Base-by-base conservation (phyloP, 2,888 invertebrate genomes). In the Acholoe squamosa region DNA sequence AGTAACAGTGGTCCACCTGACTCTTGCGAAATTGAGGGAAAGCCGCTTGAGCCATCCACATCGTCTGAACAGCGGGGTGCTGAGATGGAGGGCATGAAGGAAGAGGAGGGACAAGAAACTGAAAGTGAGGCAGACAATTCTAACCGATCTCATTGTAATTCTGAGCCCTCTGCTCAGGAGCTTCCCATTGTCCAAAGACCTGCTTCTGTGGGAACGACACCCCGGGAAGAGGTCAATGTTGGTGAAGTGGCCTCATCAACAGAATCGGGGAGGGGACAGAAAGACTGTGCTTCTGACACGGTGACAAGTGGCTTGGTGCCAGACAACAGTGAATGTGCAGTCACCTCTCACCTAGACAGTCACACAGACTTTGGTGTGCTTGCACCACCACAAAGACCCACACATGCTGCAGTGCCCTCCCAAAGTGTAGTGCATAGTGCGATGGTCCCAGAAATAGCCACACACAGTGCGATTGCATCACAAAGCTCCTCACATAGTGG, bases 261-360 rank as follows among this genome's bases (percentile, higher is more conserved):
- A 34, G 80, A 80, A 43, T 7, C n/a, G 1, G 43, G 12, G 12
- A 16, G 34, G 80, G 22, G n/a, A 19, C 22, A 14, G n/a, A 80
- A n/a, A 80, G 34, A 80, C 43, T 80, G 80, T n/a, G 43, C 43
- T 43, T 80, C 80, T 80, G 80, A 80, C 14, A 43, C 22, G 80
- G 43, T 80, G 22, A 43, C 43, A n/a, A 80, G 80, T 80, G 80
- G 80, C 43, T 80, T 34, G 14, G 43, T 16, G 7, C 80, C 5
- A 34, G 80, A 80, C 43, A 80, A 80, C 25, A 34, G 80, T 80
- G 80, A 80, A 3, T 34, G 34, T n/a, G 43, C 34, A 80, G 80
- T 80, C 33, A 80, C 80, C 22, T 80, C 80, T 33, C 80, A 80
- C 80, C 80, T 80, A 14, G 80, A 80, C 76, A 76, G 76, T 76